Percentiles rank a stretch among this genome's conserved stretches.
phyloP scores from a whole-genome alignment of 2,888 invertebrate genomes.

The Drosophila atroscutellata region DNA sequence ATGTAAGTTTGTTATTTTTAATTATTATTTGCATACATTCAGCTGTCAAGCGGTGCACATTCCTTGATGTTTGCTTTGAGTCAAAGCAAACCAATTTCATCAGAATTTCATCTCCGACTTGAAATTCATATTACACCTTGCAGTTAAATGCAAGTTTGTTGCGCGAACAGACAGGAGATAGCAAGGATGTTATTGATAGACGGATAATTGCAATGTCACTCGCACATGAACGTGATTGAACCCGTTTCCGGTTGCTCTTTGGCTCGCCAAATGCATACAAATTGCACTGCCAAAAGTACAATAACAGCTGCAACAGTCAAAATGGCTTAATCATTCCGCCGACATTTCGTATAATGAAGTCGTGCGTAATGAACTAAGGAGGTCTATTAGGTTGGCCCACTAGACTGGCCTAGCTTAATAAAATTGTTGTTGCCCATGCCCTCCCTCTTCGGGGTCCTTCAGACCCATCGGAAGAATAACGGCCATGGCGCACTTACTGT shows the following conservation, averaged over 20 bases:
- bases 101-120: no score
- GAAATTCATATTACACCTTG: background rate
- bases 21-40: background rate
- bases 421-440: slow-evolving; percentile 9
- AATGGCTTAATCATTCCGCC: slow-evolving; percentile 1
- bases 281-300: background rate
- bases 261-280: slow-evolving; percentile 3
- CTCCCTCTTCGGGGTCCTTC: background rate
- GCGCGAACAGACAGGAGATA: background rate
- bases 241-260: slow-evolving; percentile 30
- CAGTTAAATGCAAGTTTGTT: background rate
- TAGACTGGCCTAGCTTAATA: slow-evolving; percentile 10
- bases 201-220: slow-evolving; percentile 42
- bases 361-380: slow-evolving; percentile 23
- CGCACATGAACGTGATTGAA: slow-evolving; percentile 64
- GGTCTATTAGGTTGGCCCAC: background rate
- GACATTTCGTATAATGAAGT: slow-evolving; percentile 16
- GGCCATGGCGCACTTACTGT: background rate
- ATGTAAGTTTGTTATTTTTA: background rate
- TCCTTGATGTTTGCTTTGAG: background rate
- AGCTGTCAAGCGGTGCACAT: background rate
- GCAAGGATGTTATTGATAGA: slow-evolving; percentile 6
- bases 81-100: background rate
- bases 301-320: background rate
- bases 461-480: slow-evolving; percentile 19